Percentiles rank a stretch among this genome's conserved stretches.
Evolutionary conservation across 1,140 invertebrate species (phyloP).

Genomic region (Pentalonia nigronervosa): DNA sequence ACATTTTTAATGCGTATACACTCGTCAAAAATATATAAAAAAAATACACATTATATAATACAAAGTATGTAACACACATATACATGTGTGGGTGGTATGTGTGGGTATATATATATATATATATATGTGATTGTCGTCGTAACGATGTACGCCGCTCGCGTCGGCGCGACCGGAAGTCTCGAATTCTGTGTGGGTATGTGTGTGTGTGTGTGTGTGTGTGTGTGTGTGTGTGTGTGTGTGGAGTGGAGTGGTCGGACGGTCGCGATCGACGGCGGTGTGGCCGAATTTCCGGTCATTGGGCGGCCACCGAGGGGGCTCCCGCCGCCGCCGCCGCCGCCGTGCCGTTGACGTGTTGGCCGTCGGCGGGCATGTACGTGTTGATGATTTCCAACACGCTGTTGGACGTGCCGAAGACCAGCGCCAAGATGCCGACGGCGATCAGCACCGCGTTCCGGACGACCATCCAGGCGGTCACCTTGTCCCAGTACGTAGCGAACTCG

Average conservation of each 20-base stretch:
- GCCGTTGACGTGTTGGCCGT: background rate
- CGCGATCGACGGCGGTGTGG: background rate
- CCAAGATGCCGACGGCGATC: slow-evolving; percentile 75
- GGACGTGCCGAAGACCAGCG: slow-evolving; percentile 81
- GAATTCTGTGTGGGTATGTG: background rate
- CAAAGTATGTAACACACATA: no score
- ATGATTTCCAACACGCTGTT: slow-evolving; percentile 76
- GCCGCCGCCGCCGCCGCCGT: background rate
- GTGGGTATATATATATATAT: background rate
- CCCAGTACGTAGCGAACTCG: slow-evolving; percentile 82
- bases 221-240: no score
- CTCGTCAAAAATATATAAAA: background rate
- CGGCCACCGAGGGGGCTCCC: background rate
- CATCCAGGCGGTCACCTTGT: slow-evolving; percentile 71
- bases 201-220: background rate
- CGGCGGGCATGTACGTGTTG: background rate
- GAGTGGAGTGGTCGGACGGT: no score
- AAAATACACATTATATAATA: no score
- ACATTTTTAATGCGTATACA: background rate
- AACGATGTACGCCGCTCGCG: background rate
- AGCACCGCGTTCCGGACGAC: slow-evolving; percentile 82
- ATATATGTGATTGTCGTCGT: background rate
- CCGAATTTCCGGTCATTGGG: slow-evolving; percentile 60
- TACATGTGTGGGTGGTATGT: background rate
- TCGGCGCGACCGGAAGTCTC: background rate